Evolutionary conservation across 2,797 vertebrate species (phyloP), one percentile per base, ranked within the genome.

Genomic region (Siniperca undulata): DNA sequence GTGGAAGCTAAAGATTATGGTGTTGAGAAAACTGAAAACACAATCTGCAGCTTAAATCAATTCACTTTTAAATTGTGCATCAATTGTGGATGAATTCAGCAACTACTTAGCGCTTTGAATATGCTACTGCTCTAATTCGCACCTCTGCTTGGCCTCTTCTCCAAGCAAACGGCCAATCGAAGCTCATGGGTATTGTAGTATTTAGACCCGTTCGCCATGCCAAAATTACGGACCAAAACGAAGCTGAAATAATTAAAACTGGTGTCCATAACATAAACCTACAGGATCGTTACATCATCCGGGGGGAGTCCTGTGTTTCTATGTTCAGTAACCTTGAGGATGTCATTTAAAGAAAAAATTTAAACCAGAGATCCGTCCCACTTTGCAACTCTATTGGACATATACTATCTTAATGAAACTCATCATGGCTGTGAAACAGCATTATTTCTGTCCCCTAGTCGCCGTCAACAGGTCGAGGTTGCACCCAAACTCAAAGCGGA

Each of bases 401-500:
- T 71, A 20, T 61, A 60, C 17, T 4, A 17, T 44, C 40, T 64
- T 62, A 8, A 66, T 19, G n/a, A 69, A 44, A 2, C 53, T 77
- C 19, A 8, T 30, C 17, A 16, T 71, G 58, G 55, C 36, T 22
- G 44, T 53, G 50, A 42, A 68, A 16, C 74, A n/a, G 40, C 70
- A 48, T 77, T 72, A 64, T 84, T 80, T 78, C 62, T 65, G 70
- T 17, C 44, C 80, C 38, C 9, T 22, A 1, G 50, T 53, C 16
- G 3, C 59, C 34, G 2, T 82, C 78, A 50, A 60, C 48, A 20
- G 74, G 56, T 72, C 30, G 14, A 79, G 53, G 82, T 73, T 38
- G 71, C 64, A 44, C 85, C 78, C 76, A 48, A 59, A 84, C 74
- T 40, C 70, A 50, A 66, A 87, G 77, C 88, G 88, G 93, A 94